Evolutionary conservation across 2,888 invertebrate species (phyloP).

Genomic region (Leucophenga maculata): DNA sequence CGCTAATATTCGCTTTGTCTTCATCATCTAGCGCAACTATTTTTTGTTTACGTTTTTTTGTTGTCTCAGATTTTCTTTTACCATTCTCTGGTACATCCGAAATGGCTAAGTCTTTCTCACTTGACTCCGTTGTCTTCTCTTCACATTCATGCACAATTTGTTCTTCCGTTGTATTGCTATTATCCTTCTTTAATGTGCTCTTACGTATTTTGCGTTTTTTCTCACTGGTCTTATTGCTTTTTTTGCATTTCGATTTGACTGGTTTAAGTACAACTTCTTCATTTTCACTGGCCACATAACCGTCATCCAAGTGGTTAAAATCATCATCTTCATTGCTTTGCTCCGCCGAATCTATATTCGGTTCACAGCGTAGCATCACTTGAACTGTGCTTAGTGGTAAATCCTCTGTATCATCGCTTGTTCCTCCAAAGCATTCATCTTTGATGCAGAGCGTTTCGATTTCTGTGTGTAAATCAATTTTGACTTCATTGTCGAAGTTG

Average conservation of each 20-base stretch:
- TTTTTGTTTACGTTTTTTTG: neutral
- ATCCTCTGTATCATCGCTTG: neutral
- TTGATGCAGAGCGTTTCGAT: slow-evolving; percentile 1
- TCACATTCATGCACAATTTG: slow-evolving; percentile 6
- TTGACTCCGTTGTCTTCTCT: neutral
- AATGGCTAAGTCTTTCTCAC: neutral
- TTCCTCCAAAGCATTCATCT: neutral
- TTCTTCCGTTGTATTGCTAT: neutral
- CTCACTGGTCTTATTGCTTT: neutral
- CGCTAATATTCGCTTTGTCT: neutral
- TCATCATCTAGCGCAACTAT: neutral
- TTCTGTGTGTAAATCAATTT: neutral
- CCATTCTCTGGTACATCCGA: neutral
- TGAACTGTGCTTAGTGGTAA: neutral
- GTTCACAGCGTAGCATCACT: neutral
- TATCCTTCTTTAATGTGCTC: too few relatives aligned
- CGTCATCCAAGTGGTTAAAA: slow-evolving; percentile 5
- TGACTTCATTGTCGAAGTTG: neutral
- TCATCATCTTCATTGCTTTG: neutral
- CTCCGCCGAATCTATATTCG: neutral
- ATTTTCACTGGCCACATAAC: slow-evolving; percentile 1
- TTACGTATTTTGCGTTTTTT: too few relatives aligned
- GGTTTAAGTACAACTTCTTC: neutral
- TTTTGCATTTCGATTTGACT: neutral
- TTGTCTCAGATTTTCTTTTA: slow-evolving; percentile 42